Conservation (phyloP, 2,888 invertebrate species). For the Tetanocera ferruginea region DNA sequence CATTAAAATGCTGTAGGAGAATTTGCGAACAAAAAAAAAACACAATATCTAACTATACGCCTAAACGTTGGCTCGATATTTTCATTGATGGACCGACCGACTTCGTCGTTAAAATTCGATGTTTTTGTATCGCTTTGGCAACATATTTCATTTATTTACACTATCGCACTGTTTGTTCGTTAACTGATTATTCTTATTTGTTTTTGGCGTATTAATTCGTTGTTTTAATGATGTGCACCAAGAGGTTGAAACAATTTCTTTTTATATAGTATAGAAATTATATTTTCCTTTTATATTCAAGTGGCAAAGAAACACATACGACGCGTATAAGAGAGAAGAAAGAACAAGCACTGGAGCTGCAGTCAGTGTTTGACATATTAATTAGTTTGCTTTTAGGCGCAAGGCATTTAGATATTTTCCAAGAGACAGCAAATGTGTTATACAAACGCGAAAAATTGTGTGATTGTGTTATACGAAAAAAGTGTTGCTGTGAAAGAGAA, state of each 20-base stretch:
- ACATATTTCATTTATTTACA: conserved; percentile 7
- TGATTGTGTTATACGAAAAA: conserved; percentile 3
- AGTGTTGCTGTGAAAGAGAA: background rate
- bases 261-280: conserved; percentile 22
- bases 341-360: conserved; percentile 37
- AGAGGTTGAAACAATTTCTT: conserved; percentile 33
- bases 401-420: conserved; percentile 48
- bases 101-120: conserved; percentile 36
- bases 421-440: conserved; percentile 12
- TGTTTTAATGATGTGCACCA: conserved; percentile 46
- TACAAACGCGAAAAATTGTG: background rate
- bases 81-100: conserved; percentile 17
- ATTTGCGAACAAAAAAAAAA: background rate
- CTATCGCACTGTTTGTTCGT: conserved; percentile 19
- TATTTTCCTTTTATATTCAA: conserved; percentile 20
- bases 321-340: conserved; percentile 44
- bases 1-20: background rate
- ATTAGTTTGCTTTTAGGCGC: conserved; percentile 52
- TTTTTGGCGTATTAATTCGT: conserved; percentile 40
- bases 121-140: conserved; percentile 36
- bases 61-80: conserved; percentile 48
- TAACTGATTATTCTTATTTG: background rate
- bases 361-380: conserved; percentile 52
- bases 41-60: conserved; percentile 42
- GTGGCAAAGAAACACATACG: conserved; percentile 46